Percentiles rank a stretch among this genome's conserved stretches.
Conservation (phyloP, 2,113 vertebrate species). For the Etia nguti region DNA sequence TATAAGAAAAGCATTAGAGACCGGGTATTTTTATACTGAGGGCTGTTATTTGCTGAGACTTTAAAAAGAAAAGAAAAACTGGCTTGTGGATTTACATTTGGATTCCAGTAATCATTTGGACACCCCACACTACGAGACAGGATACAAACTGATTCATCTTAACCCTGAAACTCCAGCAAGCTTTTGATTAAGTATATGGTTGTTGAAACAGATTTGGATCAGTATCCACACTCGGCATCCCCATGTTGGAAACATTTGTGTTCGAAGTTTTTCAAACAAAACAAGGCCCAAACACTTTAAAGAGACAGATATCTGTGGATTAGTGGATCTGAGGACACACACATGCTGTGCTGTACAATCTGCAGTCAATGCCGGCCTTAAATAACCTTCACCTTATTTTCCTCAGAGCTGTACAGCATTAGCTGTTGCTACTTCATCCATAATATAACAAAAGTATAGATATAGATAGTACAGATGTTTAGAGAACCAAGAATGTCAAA, state of each 20-base stretch:
- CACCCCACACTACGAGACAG: background rate
- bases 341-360: background rate
- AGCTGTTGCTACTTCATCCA: background rate
- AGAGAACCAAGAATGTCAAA: background rate
- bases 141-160: constrained; percentile 22
- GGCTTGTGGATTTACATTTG: constrained; percentile 14
- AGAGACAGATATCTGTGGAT: constrained; percentile 33
- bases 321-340: constrained; percentile 6
- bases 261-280: constrained; percentile 22
- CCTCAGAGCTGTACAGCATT: background rate
- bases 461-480: background rate
- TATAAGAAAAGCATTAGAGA: background rate
- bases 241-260: constrained; percentile 40
- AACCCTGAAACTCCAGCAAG: constrained; percentile 5
- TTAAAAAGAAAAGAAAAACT: background rate
- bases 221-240: constrained; percentile 9
- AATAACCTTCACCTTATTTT: background rate
- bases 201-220: constrained; percentile 55
- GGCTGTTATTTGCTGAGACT: background rate
- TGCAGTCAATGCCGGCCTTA: background rate
- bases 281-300: constrained; percentile 22
- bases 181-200: constrained; percentile 38
- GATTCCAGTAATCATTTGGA: constrained; percentile 40
- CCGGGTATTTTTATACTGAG: background rate
- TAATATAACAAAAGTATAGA: background rate